Evolutionary conservation across 2,113 vertebrate species (phyloP), one percentile per base, ranked within the genome.

Genomic region (Coryphaenoides rupestris): DNA sequence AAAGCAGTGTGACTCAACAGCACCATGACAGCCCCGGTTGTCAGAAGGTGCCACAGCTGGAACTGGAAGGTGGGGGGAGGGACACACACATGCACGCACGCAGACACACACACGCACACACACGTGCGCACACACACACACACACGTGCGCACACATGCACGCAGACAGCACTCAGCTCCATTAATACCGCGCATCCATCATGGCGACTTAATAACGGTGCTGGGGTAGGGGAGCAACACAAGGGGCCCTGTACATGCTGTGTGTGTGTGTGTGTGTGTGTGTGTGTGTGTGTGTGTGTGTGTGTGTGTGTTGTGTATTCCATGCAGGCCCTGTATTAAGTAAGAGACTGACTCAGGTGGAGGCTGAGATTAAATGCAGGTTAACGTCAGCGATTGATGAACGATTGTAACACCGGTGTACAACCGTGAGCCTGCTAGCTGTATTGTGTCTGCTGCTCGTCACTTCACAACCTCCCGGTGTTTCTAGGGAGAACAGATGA

Each of bases 171-270:
- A 76, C 63, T 64, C 63, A 65, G 68, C 21, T 66, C 22, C 57
- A 55, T 63, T 69, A 69, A 81, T 71, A 60, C 59, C 70, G 55
- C 65, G 33, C 52, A 76, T 85, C 72, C 65, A 72, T 85, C 81
- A 81, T 2, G 14, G 6, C 63, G 76, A 67, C 75, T 79, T 75
- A 64, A 83, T 80, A 60, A 77, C 60, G 58, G 65, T 76, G 66
- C 53, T 64, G 1, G 56, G 1, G 59, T 33, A 50, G 16, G 53
- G 15, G 54, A 54, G 21, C 0, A 1, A 57, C 23, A 17, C 72
- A 72, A 58, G 66, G n/a, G 63, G 52, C 57, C 28, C 50, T 33
- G 45, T 21, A 23, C 15, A 16, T 33, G 2, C 9, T 19, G n/a
- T 40, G 46, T 54, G 23, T n/a, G n/a, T 13, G 68, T 47, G 60